These are phyloP conservation scores for Rhynchophorus ferrugineus DNA, from an alignment of 1,140 invertebrate genomes.

Conservation along the genomic window DNA sequence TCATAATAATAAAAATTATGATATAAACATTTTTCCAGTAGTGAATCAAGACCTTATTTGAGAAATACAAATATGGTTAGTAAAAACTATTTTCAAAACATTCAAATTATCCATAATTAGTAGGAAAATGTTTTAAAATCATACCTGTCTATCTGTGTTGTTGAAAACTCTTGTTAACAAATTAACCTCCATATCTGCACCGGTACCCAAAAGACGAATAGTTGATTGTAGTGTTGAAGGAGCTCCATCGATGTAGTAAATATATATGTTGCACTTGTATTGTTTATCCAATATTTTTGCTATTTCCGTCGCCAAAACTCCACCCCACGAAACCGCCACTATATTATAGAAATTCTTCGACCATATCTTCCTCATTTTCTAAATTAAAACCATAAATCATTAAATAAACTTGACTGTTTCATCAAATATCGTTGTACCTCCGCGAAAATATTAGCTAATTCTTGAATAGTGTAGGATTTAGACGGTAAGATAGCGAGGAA, in stretches of 20 bases:
- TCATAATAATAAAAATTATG: too few species aligned
- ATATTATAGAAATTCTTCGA: slow-evolving; percentile 37
- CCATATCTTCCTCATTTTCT: slow-evolving; percentile 35
- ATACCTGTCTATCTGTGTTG: slow-evolving; percentile 31
- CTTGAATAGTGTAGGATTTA: slow-evolving; percentile 19
- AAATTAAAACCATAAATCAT: slow-evolving; percentile 8
- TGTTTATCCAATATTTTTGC: slow-evolving; percentile 32
- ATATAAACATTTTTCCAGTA: too few species aligned
- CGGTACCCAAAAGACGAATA: slow-evolving; percentile 30
- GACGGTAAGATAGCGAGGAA: slow-evolving; percentile 33
- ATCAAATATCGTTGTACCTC: slow-evolving; percentile 3
- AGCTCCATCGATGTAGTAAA: slow-evolving; percentile 38
- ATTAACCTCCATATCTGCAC: slow-evolving; percentile 26
- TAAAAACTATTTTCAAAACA: too few species aligned
- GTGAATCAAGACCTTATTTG: too few species aligned
- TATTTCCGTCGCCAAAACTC: slow-evolving; percentile 37
- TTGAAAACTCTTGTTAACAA: slow-evolving; percentile 32
- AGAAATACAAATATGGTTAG: too few species aligned
- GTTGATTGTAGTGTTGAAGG: slow-evolving; percentile 34
- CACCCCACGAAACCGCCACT: slow-evolving; percentile 38
- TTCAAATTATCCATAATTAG: too few species aligned
- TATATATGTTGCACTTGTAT: slow-evolving; percentile 29
- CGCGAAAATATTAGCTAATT: slow-evolving; percentile 23
- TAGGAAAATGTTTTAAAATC: too few species aligned
- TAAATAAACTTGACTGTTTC: background rate